Conservation (phyloP, 2,113 vertebrate species). For the Tragelaphus strepsiceros region DNA sequence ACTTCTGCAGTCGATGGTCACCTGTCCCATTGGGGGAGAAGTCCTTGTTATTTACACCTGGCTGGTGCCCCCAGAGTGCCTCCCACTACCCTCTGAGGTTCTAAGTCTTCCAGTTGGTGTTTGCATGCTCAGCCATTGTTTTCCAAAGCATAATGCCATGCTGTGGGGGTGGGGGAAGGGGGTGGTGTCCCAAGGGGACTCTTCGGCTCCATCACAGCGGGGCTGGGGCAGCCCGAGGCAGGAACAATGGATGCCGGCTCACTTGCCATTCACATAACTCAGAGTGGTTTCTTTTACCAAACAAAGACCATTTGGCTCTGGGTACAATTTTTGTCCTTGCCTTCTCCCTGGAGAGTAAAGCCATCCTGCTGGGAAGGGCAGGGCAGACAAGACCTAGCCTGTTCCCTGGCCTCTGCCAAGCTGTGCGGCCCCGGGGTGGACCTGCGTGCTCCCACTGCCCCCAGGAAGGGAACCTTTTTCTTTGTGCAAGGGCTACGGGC, state of each 20-base stretch:
- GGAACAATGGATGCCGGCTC: not conserved
- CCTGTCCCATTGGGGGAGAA: not conserved
- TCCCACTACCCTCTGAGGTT: not conserved
- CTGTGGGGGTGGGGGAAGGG: not conserved
- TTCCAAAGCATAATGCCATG: not conserved
- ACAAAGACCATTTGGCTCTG: not conserved
- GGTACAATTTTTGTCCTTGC: not conserved
- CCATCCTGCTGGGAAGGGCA: not conserved
- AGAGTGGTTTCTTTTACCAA: not conserved
- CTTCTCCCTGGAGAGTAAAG: not conserved
- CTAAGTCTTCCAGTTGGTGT: not conserved
- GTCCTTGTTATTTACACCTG: not conserved
- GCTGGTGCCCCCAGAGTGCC: not conserved
- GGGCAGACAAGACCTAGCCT: not conserved
- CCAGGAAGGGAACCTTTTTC: not conserved
- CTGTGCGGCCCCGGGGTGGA: not conserved
- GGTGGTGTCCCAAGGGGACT: not conserved
- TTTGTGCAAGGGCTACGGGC: not conserved
- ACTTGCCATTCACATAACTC: not conserved
- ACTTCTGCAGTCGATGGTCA: not conserved
- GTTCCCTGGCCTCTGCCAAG: not conserved
- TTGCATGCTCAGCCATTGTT: not conserved
- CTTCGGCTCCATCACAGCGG: not conserved
- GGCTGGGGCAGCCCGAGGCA: not conserved
- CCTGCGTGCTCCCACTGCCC: rapidly evolving